These are phyloP conservation scores for Hyaena hyaena DNA, from an alignment of 2,113 vertebrate genomes.

Conservation along the genomic window DNA sequence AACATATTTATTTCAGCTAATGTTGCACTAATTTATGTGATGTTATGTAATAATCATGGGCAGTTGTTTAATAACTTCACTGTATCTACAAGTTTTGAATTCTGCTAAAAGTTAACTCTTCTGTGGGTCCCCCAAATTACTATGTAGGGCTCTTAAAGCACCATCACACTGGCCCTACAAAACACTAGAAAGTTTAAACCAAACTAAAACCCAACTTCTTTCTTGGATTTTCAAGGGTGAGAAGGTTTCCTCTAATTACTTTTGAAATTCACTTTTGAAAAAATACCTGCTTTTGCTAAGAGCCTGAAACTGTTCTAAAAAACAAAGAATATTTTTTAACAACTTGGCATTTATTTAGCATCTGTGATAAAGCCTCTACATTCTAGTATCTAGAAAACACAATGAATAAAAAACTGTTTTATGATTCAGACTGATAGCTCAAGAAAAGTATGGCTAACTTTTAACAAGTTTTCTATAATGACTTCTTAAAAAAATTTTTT, in stretches of 20 bases:
- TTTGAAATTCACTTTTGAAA: constrained; percentile 12
- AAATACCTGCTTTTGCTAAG: constrained; percentile 24
- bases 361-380: neutral
- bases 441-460: neutral
- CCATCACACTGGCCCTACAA: neutral
- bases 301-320: constrained; percentile 13
- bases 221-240: neutral
- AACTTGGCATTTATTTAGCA: neutral
- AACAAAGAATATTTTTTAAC: neutral
- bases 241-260: neutral
- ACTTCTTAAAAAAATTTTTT: neutral
- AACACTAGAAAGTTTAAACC: neutral
- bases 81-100: neutral
- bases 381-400: neutral
- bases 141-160: neutral
- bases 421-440: constrained; percentile 23
- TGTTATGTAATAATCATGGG: neutral
- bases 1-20: neutral
- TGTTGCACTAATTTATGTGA: neutral
- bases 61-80: neutral
- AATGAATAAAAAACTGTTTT: neutral
- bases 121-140: neutral
- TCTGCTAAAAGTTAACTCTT: neutral
- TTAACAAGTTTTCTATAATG: neutral
- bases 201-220: constrained; percentile 2